Evolutionary conservation across 2,797 vertebrate species (phyloP).

Genomic region (Melanotaenia maccullochi): DNA sequence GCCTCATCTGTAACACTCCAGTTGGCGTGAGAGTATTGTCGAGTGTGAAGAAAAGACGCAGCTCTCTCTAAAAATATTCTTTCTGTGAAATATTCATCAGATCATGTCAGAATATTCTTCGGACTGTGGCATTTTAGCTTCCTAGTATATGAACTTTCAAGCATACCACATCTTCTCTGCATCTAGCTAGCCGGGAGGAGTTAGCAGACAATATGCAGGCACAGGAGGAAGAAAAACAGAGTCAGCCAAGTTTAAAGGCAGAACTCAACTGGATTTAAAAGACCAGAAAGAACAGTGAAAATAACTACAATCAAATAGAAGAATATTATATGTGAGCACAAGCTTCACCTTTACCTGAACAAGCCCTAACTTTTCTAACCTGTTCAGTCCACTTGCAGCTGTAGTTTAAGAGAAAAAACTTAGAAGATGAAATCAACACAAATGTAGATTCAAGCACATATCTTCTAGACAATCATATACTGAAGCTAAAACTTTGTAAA

Average conservation of each 20-base stretch:
- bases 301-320: slow-evolving; percentile 21
- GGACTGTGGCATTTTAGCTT: slow-evolving; percentile 66
- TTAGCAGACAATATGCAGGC: slow-evolving; percentile 46
- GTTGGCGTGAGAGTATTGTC: slow-evolving; percentile 52
- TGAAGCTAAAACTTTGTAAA: background rate
- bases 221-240: slow-evolving; percentile 33
- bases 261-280: slow-evolving; percentile 19
- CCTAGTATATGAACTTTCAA: slow-evolving; percentile 44
- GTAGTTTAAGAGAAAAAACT: background rate
- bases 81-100: slow-evolving; percentile 77
- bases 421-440: too few relatives aligned
- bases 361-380: background rate
- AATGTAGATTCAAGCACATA: background rate
- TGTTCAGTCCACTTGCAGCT: background rate
- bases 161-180: slow-evolving; percentile 28
- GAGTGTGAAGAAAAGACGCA: slow-evolving; percentile 52
- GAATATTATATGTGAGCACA: background rate
- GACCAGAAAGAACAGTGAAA: slow-evolving; percentile 18
- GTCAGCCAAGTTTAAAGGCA: slow-evolving; percentile 50
- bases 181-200: slow-evolving; percentile 38
- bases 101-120: slow-evolving; percentile 68
- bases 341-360: slow-evolving; percentile 22
- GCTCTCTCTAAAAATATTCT: slow-evolving; percentile 71
- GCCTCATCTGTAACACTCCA: slow-evolving; percentile 42
- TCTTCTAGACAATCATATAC: background rate